phyloP scores from a whole-genome alignment of 2,888 invertebrate species.

The Chalcosyrphus nemorum region DNA sequence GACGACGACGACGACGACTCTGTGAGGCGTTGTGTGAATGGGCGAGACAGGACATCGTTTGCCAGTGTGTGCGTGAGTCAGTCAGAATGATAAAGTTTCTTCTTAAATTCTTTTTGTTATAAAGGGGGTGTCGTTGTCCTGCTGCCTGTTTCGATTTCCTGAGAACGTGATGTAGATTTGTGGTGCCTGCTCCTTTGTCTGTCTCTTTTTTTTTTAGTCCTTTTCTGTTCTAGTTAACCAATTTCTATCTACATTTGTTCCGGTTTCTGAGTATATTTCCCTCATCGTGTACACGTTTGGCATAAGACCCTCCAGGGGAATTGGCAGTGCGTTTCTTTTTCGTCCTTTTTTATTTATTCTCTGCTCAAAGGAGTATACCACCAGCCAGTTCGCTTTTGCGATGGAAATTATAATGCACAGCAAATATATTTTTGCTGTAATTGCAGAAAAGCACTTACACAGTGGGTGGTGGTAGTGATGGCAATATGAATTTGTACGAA shows the following conservation, averaged over 20 bases:
- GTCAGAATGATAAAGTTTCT: neutral
- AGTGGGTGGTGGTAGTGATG: neutral
- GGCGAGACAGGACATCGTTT: neutral
- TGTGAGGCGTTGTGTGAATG: neutral
- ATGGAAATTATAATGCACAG: conserved; percentile 25
- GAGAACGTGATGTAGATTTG: conserved; percentile 28
- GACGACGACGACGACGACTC: too few species aligned
- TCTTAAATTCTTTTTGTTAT: neutral
- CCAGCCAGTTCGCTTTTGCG: conserved; percentile 2
- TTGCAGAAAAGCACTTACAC: conserved; percentile 41
- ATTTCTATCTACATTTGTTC: conserved; percentile 53
- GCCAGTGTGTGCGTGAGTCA: neutral
- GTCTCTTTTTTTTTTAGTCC: conserved; percentile 14
- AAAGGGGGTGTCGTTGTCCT: conserved; percentile 1
- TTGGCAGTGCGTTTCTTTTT: conserved; percentile 15
- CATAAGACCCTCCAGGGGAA: neutral
- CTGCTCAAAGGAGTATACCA: neutral
- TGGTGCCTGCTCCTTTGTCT: conserved; percentile 7
- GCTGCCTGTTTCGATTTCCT: conserved; percentile 45
- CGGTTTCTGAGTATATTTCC: conserved; percentile 43
- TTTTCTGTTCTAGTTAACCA: conserved; percentile 58
- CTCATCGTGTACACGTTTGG: conserved; percentile 1
- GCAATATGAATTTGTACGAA: neutral
- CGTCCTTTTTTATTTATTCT: neutral
- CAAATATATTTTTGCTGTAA: conserved; percentile 35